Evolutionary conservation across 1,140 invertebrate species (phyloP).

Genomic region (Zeugodacus cucurbitae): DNA sequence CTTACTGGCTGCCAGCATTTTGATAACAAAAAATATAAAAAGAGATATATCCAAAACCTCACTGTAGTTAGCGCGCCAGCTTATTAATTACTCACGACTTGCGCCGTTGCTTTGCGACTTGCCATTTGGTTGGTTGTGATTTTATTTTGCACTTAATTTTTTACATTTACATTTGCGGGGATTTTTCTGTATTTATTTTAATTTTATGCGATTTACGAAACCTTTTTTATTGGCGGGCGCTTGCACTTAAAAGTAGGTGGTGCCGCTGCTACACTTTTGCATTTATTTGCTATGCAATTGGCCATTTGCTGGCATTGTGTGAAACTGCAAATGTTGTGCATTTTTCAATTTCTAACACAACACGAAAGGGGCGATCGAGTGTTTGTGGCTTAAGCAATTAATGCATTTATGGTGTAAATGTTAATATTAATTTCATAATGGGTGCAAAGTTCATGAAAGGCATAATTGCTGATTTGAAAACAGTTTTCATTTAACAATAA

Average conservation of each 20-base stretch:
- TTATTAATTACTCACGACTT: conserved; percentile 27
- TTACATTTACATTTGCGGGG: not conserved
- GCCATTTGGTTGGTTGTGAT: not conserved
- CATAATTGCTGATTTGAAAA: too few relatives aligned
- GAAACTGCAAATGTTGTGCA: not conserved
- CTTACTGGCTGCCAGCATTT: not conserved
- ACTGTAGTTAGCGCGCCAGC: not conserved
- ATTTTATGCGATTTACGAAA: not conserved
- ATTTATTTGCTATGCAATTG: conserved; percentile 22
- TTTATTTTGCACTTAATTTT: not conserved
- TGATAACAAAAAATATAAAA: not conserved
- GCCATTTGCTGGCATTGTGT: not conserved
- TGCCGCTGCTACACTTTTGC: not conserved
- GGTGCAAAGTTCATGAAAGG: too few relatives aligned
- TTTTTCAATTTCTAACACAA: not conserved
- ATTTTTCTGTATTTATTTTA: not conserved
- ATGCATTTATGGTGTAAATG: too few relatives aligned
- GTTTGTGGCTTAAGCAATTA: too few relatives aligned
- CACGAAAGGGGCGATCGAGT: not conserved
- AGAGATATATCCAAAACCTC: not conserved
- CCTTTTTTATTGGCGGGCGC: not conserved
- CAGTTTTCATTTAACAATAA: too few relatives aligned
- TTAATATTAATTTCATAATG: too few relatives aligned
- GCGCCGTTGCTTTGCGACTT: not conserved
- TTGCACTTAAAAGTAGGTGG: not conserved